A percentile compares a stretch with the other conserved stretches of the same genome.
Evolutionary conservation across 2,888 invertebrate genomes (phyloP).

Genomic region (Poecilobothrus nobilitatus): DNA sequence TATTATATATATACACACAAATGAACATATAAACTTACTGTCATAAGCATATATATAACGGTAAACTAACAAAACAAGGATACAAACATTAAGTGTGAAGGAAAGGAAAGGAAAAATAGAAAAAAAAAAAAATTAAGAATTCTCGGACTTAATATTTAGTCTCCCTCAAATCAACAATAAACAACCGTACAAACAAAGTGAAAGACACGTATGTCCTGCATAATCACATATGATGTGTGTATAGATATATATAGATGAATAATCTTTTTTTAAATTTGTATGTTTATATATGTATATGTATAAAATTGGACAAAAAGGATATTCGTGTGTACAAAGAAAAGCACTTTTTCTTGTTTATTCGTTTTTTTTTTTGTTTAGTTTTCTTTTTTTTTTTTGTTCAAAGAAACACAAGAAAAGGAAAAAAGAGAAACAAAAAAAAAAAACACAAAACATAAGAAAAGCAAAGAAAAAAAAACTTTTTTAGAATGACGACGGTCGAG

Average conservation of each 20-base stretch:
- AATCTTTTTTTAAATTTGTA: background rate
- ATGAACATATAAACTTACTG: background rate
- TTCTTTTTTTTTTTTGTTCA: conserved; percentile 2
- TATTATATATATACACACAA: background rate
- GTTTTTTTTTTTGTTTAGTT: background rate
- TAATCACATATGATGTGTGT: background rate
- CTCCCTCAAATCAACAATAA: background rate
- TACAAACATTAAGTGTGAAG: background rate
- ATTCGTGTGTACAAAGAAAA: conserved; percentile 2
- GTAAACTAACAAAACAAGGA: background rate
- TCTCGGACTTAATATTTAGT: conserved; percentile 7
- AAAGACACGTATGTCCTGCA: background rate
- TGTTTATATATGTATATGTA: background rate
- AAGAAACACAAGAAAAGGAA: background rate
- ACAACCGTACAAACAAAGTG: background rate
- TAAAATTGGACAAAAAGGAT: background rate
- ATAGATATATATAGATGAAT: background rate
- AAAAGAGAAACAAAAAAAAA: background rate
- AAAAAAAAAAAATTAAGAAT: conserved; percentile 4
- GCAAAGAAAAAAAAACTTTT: background rate
- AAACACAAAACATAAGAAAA: background rate
- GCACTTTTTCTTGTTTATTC: background rate
- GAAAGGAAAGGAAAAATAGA: background rate
- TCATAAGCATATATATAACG: too few species aligned
- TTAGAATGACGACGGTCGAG: conserved; percentile 20